Base-by-base conservation (phyloP, 1,140 invertebrate species). In the Aradophagus sp. region DNA sequence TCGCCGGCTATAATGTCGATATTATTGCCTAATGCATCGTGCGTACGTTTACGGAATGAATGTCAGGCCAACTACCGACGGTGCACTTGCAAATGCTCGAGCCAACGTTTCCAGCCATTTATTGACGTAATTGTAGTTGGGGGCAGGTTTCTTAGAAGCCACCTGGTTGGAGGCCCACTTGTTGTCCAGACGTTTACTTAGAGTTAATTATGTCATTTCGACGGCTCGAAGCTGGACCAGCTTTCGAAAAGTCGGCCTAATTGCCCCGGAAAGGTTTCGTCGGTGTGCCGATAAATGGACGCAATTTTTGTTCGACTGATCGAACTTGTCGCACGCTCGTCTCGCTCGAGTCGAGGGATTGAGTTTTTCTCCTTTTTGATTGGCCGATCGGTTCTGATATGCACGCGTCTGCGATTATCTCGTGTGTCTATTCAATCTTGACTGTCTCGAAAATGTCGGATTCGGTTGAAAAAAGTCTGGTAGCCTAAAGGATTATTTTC, bases 11-110 rank as follows among this genome's bases (percentile, higher is more conserved):
- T 79, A 80, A 80, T 77, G 73, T 74, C 77, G 79, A 80, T 80
- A 79, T 78, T 78, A 80, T 80, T 80, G 77, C 79, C 79, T 80
- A 80, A 80, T 80, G 74, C 73, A 74, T 53, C 73, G 70, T 52
- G 62, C 61, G 68, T 73, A 67, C 65, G 63, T 71, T 72, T 65
- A 55, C 34, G 15, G 16, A 44, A 17, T 35, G 20, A 53, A 59
- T 50, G 47, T 44, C 38, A 36, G 38, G 2, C 29, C 2, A 50
- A 41, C 17, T 19, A 5, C 17, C 7, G 12, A 27, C 19, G 29
- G 26, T 47, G 31, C 41, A 47, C 26, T 39, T 31, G 17, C 20
- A 48, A 53, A 44, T 23, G 17, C 35, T 23, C 15, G 5, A 34
- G 12, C n/a, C 20, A 8, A 10, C n/a, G 11, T 29, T 52, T 31